Percentiles rank a stretch among this genome's conserved stretches.
These are phyloP conservation scores for Himalopsyche japonica DNA, from an alignment of 2,888 invertebrate genomes.

Conservation along the genomic window DNA sequence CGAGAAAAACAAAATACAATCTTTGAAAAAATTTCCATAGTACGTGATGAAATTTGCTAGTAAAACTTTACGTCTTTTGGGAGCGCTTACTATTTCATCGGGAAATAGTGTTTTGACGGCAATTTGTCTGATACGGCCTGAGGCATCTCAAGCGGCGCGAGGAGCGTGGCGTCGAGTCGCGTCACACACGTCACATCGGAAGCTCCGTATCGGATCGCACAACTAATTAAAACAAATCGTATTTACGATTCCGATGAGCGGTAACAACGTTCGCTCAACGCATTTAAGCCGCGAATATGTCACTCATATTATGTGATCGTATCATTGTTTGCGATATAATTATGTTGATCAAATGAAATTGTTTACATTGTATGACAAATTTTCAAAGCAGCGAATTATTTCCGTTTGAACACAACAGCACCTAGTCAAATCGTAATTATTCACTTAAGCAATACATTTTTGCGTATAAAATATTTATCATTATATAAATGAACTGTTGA, in stretches of 20 bases:
- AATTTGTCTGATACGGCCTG: not conserved
- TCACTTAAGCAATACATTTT: not conserved
- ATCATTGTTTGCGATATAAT: not conserved
- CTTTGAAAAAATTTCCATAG: too few species aligned
- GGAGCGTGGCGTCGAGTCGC: not conserved
- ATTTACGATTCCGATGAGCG: not conserved
- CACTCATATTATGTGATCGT: not conserved
- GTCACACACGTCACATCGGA: not conserved
- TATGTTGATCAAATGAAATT: not conserved
- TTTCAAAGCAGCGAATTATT: not conserved
- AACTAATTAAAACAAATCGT: slow-evolving; percentile 37
- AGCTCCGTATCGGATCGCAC: slow-evolving; percentile 1
- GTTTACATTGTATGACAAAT: not conserved
- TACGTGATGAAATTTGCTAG: too few species aligned
- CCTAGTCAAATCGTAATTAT: not conserved
- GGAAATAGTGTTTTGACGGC: not conserved
- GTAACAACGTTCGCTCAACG: not conserved
- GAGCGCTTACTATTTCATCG: too few species aligned
- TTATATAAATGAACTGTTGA: too few species aligned
- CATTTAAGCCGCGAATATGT: not conserved
- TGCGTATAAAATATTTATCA: not conserved
- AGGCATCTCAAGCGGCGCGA: not conserved
- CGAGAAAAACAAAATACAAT: too few species aligned
- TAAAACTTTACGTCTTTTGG: too few species aligned
- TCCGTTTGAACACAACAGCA: not conserved